A percentile compares a stretch with the other conserved stretches of the same genome.
Conservation (phyloP, 1,140 invertebrate species). For the Neoseiulus cucumeris region DNA sequence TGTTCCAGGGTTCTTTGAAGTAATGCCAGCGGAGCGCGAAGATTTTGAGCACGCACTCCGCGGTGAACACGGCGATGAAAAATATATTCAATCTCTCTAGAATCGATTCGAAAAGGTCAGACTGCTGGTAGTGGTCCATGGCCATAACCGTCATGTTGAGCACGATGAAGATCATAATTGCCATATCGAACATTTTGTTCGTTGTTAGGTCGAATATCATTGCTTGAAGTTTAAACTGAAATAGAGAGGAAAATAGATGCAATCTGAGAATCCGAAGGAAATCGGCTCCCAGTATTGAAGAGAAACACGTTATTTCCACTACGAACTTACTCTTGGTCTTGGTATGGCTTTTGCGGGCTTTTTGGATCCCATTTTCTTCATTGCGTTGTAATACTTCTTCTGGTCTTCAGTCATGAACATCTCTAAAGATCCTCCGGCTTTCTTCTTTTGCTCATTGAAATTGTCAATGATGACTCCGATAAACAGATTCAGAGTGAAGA, state of each 20-base stretch:
- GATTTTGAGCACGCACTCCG: slow-evolving; percentile 90
- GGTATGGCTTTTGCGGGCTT: slow-evolving; percentile 94
- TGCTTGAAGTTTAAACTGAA: slow-evolving; percentile 80
- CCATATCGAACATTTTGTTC: slow-evolving; percentile 97
- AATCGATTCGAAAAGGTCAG: slow-evolving; percentile 53
- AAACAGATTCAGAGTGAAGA: slow-evolving; percentile 92
- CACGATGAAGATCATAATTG: slow-evolving; percentile 96
- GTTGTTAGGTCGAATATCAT: slow-evolving; percentile 92
- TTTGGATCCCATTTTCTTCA: slow-evolving; percentile 98
- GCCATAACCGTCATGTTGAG: slow-evolving; percentile 98
- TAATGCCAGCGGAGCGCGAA: slow-evolving; percentile 90
- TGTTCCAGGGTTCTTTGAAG: slow-evolving; percentile 97
- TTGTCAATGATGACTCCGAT: slow-evolving; percentile 97
- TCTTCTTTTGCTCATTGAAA: slow-evolving; percentile 98
- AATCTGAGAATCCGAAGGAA: slow-evolving; percentile 17
- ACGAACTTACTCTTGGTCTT: slow-evolving; percentile 57
- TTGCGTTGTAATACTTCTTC: slow-evolving; percentile 98
- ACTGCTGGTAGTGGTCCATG: slow-evolving; percentile 80
- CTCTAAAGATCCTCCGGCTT: slow-evolving; percentile 88
- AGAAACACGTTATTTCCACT: neutral
- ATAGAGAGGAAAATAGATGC: slow-evolving; percentile 27
- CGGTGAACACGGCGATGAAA: slow-evolving; percentile 94
- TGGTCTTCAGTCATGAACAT: slow-evolving; percentile 99
- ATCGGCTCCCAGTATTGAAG: too few species aligned
- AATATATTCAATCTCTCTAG: slow-evolving; percentile 81